A percentile compares a stretch with the other conserved stretches of the same genome.
Conservation (phyloP, 2,888 invertebrate species). For the Chymomyza amoena region DNA sequence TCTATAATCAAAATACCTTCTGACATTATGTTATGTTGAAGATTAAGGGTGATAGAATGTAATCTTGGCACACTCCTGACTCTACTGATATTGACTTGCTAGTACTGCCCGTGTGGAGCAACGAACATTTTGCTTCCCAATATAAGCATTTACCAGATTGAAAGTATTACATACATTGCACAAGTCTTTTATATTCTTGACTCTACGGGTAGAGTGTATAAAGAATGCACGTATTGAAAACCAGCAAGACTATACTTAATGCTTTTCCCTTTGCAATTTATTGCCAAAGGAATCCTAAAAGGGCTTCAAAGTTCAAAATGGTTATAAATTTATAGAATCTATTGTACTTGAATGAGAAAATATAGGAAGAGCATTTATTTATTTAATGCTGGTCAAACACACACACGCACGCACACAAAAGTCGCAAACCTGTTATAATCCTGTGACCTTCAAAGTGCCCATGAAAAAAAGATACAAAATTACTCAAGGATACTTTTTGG, state of each 20-base stretch:
- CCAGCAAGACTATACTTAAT: not conserved
- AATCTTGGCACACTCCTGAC: too few relatives aligned
- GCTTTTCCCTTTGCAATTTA: not conserved
- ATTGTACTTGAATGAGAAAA: not conserved
- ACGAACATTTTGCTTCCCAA: too few relatives aligned
- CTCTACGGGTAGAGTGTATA: too few relatives aligned
- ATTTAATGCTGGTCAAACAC: not conserved
- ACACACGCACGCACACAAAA: not conserved
- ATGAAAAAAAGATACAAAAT: slow-evolving; percentile 26
- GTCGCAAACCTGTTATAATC: not conserved
- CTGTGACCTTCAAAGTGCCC: slow-evolving; percentile 44
- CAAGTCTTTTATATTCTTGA: too few relatives aligned
- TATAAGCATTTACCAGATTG: too few relatives aligned
- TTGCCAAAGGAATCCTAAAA: not conserved
- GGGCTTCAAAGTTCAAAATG: not conserved
- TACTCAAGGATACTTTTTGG: not conserved
- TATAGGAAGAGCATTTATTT: not conserved
- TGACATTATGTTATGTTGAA: too few relatives aligned
- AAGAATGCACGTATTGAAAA: not conserved
- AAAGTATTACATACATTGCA: too few relatives aligned
- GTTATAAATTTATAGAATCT: not conserved
- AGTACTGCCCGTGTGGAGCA: too few relatives aligned
- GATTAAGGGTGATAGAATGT: too few relatives aligned
- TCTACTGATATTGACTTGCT: too few relatives aligned
- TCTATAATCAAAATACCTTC: too few relatives aligned